These are phyloP conservation scores for Lepidurus couesii DNA, from an alignment of 1,140 invertebrate genomes.

Conservation along the genomic window DNA sequence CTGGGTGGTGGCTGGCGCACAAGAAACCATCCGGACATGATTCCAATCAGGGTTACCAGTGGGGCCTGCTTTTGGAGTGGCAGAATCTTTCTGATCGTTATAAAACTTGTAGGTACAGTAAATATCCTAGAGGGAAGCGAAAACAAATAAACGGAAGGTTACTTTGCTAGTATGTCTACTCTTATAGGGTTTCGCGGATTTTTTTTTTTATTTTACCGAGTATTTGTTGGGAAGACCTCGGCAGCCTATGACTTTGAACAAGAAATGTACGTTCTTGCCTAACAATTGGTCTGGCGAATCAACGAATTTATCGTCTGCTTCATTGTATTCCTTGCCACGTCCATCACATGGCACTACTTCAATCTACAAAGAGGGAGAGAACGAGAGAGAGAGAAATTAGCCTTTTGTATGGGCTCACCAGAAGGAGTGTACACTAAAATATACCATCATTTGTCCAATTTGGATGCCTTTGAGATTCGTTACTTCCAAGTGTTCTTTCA, in stretches of 20 bases:
- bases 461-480: slow-evolving; percentile 51
- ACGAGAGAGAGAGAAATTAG: slow-evolving; percentile 17
- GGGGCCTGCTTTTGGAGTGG: slow-evolving; percentile 47
- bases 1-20: slow-evolving; percentile 47
- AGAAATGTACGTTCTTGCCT: slow-evolving; percentile 48
- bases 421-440: slow-evolving; percentile 33
- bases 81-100: slow-evolving; percentile 46
- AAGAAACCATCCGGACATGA: slow-evolving; percentile 47
- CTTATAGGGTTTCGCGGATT: neutral
- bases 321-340: slow-evolving; percentile 48
- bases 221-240: slow-evolving; percentile 50
- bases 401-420: neutral
- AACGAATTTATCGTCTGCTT: slow-evolving; percentile 50
- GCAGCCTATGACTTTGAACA: slow-evolving; percentile 48
- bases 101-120: slow-evolving; percentile 53
- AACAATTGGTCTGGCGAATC: slow-evolving; percentile 48
- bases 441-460: slow-evolving; percentile 53
- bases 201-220: slow-evolving; percentile 45
- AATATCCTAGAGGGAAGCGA: slow-evolving; percentile 45
- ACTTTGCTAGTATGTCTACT: too few species aligned
- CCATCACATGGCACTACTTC: slow-evolving; percentile 48
- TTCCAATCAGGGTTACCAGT: slow-evolving; percentile 54
- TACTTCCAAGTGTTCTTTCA: slow-evolving; percentile 53
- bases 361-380: slow-evolving; percentile 38
- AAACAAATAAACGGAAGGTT: too few species aligned